phyloP scores from a whole-genome alignment of 2,113 vertebrate genomes.

The Mus pahari region DNA sequence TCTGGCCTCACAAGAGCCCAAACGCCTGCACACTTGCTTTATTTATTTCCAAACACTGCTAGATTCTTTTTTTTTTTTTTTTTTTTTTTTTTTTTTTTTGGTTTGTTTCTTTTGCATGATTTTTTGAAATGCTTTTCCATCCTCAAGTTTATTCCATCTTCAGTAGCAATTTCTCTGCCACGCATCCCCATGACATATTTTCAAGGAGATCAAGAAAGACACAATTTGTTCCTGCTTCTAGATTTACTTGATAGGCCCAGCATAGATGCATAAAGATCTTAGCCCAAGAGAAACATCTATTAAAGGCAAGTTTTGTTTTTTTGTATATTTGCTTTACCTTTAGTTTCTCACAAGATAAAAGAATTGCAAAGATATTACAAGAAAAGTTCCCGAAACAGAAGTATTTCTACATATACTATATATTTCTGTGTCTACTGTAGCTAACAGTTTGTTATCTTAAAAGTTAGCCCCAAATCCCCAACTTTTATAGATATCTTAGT shows the following conservation, averaged over 20 bases:
- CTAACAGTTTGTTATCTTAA: conserved; percentile 5
- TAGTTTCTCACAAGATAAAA: background rate
- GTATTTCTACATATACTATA: background rate
- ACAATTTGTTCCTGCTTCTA: background rate
- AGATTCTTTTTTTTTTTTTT: background rate
- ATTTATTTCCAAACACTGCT: conserved; percentile 29
- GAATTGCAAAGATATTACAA: background rate
- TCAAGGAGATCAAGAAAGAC: background rate
- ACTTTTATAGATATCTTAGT: background rate
- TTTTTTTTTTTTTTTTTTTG: no score
- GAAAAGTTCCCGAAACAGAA: background rate
- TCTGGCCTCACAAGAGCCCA: background rate
- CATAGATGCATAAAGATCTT: background rate
- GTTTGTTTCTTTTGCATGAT: background rate
- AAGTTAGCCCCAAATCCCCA: background rate
- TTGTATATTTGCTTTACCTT: background rate
- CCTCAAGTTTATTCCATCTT: background rate
- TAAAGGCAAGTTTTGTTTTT: background rate
- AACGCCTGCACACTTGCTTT: background rate
- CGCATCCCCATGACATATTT: background rate
- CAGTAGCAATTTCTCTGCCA: background rate
- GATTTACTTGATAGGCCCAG: background rate
- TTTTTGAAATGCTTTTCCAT: background rate
- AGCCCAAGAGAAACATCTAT: background rate
- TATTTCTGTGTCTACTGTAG: background rate